Evolutionary conservation across 2,797 vertebrate genomes (phyloP), one percentile per base, ranked within the genome.

Genomic region (Malurus leucopterus): DNA sequence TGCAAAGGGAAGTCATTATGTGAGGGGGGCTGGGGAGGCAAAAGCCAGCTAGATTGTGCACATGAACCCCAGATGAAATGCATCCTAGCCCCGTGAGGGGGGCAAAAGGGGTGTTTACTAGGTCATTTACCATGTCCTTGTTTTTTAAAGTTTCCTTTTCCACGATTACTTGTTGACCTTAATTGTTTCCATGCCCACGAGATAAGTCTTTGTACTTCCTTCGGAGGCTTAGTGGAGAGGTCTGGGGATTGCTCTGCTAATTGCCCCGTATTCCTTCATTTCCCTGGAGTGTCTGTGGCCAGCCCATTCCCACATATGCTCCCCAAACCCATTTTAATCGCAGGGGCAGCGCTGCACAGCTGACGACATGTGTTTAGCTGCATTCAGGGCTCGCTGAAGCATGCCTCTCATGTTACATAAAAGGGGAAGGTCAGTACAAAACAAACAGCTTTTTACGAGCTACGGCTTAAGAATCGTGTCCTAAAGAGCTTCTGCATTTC

Each of bases 1-100:
- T 97, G 96, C 96, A 81, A 96, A 88, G 93, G 97, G 97, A 97
- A 97, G 97, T 97, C 96, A 97, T 97, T 97, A 97, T 83, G 87
- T 71, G 58, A 68, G 76, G 89, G 81, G 86, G 81, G 80, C 86
- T 74, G 93, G 77, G 80, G 88, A 88, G 89, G 91, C 83, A 74
- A 84, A 88, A 96, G 69, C 64, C 68, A 27, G 82, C 77, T 82
- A 75, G 92, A 21, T 32, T 57, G 55, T 93, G 92, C 96, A 95
- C 93, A 63, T 97, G 97, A 96, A 93, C 94, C 95, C 94, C 97
- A 97, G 96, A 97, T 97, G 97, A 96, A 74, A 84, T 86, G 87
- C 8, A 1, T 84, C 79, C 88, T 21, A 93, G 93, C 40, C 46
- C 75, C 44, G 79, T 5, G 55, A 86, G 87, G 89, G 88, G 84